Base-by-base conservation (phyloP, 1,140 invertebrate genomes). In the Drosophila rufa region DNA sequence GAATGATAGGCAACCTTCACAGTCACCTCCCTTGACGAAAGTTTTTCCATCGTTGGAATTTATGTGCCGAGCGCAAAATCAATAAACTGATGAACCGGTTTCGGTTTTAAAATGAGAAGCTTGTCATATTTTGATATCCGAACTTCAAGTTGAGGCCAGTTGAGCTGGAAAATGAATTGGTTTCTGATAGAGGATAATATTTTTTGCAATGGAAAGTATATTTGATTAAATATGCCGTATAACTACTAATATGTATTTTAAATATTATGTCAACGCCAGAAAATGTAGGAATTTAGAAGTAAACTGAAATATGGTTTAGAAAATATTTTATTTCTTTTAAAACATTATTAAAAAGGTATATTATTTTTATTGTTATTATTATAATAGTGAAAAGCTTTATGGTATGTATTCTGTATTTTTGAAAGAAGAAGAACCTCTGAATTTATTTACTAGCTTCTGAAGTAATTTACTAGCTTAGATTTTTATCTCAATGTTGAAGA, bases 11-110 rank as follows among this genome's bases (percentile, higher is more conserved):
- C 50, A 42, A 42, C 43, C 53, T 48, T 47, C 33, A 9, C 43
- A 58, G 47, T 46, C 64, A 58, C 64, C 61, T 45, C 46, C 45
- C 68, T 25, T 59, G 25, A 73, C 58, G 60, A 80, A 80, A 77
- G 59, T 82, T 83, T 80, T 70, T 64, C 47, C 64, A 38, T 43
- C 45, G 58, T 19, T 55, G 48, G 65, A 89, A 80, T 89, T 89
- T 89, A 81, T 89, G 80, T 80, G 80, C 84, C 80, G 77, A 81
- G 74, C 45, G 73, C 43, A 84, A 81, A 87, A 89, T 87, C 84
- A 89, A 87, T 87, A 87, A 89, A 81, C 71, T 80, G 80, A 78
- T 82, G 77, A 83, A 80, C 64, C 64, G 46, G 47, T 60, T 71
- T 36, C 25, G 67, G 68, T 48, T 67, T 76, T 42, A 68, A 75